These are phyloP conservation scores for Agraylea sexmaculata DNA, from an alignment of 1,140 invertebrate species.

Conservation along the genomic window DNA sequence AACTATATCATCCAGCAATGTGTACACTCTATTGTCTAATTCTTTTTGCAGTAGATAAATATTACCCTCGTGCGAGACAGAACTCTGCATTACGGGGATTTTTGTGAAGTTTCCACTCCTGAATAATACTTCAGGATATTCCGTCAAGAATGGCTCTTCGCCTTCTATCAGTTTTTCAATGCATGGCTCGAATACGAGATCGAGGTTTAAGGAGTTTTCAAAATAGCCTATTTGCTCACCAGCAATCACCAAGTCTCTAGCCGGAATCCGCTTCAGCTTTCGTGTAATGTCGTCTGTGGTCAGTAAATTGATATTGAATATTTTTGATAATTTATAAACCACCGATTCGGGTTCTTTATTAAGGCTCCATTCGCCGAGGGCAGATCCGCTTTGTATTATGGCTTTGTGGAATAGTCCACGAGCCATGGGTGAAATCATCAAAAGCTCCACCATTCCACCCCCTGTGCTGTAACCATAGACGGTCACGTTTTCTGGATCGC, in stretches of 20 bases:
- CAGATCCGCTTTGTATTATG: conserved; percentile 55
- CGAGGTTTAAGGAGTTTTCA: too few relatives aligned
- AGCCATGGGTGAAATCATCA: conserved; percentile 30
- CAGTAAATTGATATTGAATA: conserved; percentile 29
- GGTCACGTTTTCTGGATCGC: conserved; percentile 34
- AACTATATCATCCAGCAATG: not conserved
- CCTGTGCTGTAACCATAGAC: conserved; percentile 39
- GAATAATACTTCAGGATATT: conserved; percentile 29
- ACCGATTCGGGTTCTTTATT: conserved; percentile 30
- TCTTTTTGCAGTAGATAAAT: conserved; percentile 4
- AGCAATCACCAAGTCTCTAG: conserved; percentile 26
- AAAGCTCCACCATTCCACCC: conserved; percentile 31
- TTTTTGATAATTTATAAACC: conserved; percentile 28
- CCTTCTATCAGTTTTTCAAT: conserved; percentile 29
- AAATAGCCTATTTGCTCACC: conserved; percentile 2
- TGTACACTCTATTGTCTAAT: too few relatives aligned
- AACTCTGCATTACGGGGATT: conserved; percentile 34
- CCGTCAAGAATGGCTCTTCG: conserved; percentile 26
- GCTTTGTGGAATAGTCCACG: conserved; percentile 31
- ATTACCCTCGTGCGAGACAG: conserved; percentile 9
- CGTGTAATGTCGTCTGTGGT: conserved; percentile 29
- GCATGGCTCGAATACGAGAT: conserved; percentile 34
- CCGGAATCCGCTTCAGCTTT: conserved; percentile 25
- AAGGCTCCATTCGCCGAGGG: conserved; percentile 49
- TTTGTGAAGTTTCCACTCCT: conserved; percentile 30